Percentiles rank a stretch among this genome's conserved stretches.
phyloP scores from a whole-genome alignment of 1,140 invertebrate genomes.

The Calephelis nemesis region DNA sequence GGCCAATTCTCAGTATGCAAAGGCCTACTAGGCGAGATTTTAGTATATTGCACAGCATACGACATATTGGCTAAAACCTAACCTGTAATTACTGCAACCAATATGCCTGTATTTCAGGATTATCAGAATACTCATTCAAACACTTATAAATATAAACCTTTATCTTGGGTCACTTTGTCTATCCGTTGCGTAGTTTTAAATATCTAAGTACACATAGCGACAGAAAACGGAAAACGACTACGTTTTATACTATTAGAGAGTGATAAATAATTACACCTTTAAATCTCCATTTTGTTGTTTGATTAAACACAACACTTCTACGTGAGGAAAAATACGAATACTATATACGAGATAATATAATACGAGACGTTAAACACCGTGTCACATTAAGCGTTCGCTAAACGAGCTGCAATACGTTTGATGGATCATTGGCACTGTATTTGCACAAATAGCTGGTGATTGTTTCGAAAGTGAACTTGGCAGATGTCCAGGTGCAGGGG shows the following conservation, averaged over 20 bases:
- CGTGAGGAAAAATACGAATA: not conserved
- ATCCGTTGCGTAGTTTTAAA: too few relatives aligned
- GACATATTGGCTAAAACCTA: too few relatives aligned
- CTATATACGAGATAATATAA: too few relatives aligned
- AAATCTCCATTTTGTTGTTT: not conserved
- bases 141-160: too few relatives aligned
- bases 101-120: too few relatives aligned
- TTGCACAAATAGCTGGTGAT: conserved; percentile 16
- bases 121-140: too few relatives aligned
- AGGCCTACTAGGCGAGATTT: too few relatives aligned
- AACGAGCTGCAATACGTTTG: conserved; percentile 4
- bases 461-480: conserved; percentile 14
- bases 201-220: not conserved
- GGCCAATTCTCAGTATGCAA: too few relatives aligned
- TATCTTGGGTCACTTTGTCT: too few relatives aligned
- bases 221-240: not conserved
- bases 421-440: conserved; percentile 16
- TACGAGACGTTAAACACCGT: not conserved
- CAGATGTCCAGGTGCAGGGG: conserved; percentile 12
- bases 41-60: too few relatives aligned
- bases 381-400: conserved; percentile 3
- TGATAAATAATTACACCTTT: not conserved
- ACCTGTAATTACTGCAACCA: too few relatives aligned
- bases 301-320: not conserved
- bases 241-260: too few relatives aligned